Conservation (phyloP, 2,797 vertebrate species). For the Sebastes umbrosus region DNA sequence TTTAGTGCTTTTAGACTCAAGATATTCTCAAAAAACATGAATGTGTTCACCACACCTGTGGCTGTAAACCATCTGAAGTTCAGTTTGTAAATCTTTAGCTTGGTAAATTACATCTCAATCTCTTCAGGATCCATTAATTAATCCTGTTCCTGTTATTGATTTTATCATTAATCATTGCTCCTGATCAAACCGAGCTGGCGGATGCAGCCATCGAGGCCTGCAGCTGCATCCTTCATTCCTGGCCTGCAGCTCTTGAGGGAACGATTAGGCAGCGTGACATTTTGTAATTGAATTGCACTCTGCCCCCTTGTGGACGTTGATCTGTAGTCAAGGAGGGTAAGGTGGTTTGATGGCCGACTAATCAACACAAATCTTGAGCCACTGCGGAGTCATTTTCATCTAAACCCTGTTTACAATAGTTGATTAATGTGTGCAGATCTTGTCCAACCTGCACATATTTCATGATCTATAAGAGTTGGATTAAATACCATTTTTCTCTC, state of each 20-base stretch:
- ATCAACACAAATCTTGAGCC: slow-evolving; percentile 25
- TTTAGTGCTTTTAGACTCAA: background rate
- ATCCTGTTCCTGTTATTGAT: background rate
- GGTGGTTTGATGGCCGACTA: background rate
- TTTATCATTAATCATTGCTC: slow-evolving; percentile 1
- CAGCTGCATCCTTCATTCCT: slow-evolving; percentile 24
- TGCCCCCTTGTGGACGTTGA: slow-evolving; percentile 80
- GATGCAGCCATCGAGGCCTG: slow-evolving; percentile 11
- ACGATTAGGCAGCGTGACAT: slow-evolving; percentile 36
- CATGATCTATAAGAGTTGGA: background rate
- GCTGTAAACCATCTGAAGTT: background rate
- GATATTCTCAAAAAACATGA: background rate
- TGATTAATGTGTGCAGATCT: background rate
- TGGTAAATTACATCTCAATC: background rate
- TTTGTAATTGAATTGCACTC: slow-evolving; percentile 69
- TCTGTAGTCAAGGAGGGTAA: slow-evolving; percentile 30
- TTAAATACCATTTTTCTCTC: background rate
- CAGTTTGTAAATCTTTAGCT: background rate
- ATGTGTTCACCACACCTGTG: background rate
- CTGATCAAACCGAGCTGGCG: background rate
- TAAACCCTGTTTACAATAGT: background rate
- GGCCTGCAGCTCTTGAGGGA: slow-evolving; percentile 37
- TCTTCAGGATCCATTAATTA: background rate
- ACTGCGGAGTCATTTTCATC: background rate
- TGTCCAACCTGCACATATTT: background rate